Base-by-base conservation (phyloP, 2,888 invertebrate genomes). In the Stegophylla sp. region DNA sequence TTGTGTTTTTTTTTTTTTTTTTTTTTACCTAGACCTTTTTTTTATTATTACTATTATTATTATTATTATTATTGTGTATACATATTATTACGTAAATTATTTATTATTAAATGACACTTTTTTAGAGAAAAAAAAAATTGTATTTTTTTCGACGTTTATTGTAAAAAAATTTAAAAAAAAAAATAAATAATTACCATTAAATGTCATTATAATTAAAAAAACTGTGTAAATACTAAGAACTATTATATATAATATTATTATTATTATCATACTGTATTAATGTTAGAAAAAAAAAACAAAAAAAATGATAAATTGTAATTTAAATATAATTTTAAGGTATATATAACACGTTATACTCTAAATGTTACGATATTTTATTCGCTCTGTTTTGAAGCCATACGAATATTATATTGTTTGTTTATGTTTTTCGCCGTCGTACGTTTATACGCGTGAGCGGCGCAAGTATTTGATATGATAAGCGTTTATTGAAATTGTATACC, bases 61-160 rank as follows among this genome's bases (percentile, higher is more conserved):
- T 69, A 28, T n/a, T 69, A 69, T 67, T 71, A 53, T 71, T 17
- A 20, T 53, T 71, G 53, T 13, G 28, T 69, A 28, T 34, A 51
- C 1, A 69, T 34, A 45, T 66, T 45, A 2, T 45, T 15, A 17
- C 23, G n/a, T 63, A 41, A 23, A 2, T 45, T 20, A 17, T 45
- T 17, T 63, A 41, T 56, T 20, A 56, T 63, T 26, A 9, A 20
- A 20, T 53, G 4, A 67, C 45, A 3, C 43, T 56, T 34, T 5
- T 23, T 66, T 67, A 67, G 48, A 67, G n/a, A 48, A 67, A 48
- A 26, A 10, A 26, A 26, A n/a, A n/a, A n/a, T n/a, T n/a, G n/a
- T 43, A 56, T 72, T 56, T 15, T 20, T 41, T 53, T 41, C 15
- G 53, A 56, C 23, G 23, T 71, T 41, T 12, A 56, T 15, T 71